A percentile compares a stretch with the other conserved stretches of the same genome.
Evolutionary conservation across 2,113 vertebrate genomes (phyloP).

Genomic region (Laterallus jamaicensis): DNA sequence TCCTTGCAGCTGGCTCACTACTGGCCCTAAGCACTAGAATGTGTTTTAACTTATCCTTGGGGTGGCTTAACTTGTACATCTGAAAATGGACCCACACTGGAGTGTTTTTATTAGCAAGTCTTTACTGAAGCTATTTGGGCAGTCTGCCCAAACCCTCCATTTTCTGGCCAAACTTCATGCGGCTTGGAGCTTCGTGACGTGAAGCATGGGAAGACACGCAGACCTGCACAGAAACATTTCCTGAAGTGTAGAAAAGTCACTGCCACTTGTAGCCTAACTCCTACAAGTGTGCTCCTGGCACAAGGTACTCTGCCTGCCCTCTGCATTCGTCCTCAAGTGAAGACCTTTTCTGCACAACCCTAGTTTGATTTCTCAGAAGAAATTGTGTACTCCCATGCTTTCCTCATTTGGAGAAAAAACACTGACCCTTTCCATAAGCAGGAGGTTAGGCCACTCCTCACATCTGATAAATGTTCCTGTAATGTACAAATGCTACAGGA

Average conservation of each 20-base stretch:
- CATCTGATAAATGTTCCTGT: accelerated
- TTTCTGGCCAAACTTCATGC: not conserved
- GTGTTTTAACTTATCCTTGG: not conserved
- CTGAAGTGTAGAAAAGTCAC: not conserved
- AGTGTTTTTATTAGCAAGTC: conserved; percentile 27
- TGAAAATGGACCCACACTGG: conserved; percentile 17
- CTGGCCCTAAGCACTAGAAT: not conserved
- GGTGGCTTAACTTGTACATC: not conserved
- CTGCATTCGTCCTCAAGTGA: not conserved
- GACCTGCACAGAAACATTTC: not conserved
- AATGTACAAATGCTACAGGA: not conserved
- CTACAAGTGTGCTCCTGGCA: not conserved
- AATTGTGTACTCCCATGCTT: not conserved
- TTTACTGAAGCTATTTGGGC: conserved; percentile 12
- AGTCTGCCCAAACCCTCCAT: not conserved
- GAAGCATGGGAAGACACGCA: not conserved
- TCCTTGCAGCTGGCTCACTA: not conserved
- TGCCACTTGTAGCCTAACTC: not conserved
- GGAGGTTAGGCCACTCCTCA: not conserved
- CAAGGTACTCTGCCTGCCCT: not conserved
- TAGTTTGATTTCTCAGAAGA: not conserved
- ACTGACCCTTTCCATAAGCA: not conserved
- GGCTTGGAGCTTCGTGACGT: not conserved
- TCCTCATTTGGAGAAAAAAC: not conserved
- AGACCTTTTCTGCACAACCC: not conserved